Evolutionary conservation across 2,797 vertebrate genomes (phyloP).

Genomic region (Sphaeramia orbicularis): DNA sequence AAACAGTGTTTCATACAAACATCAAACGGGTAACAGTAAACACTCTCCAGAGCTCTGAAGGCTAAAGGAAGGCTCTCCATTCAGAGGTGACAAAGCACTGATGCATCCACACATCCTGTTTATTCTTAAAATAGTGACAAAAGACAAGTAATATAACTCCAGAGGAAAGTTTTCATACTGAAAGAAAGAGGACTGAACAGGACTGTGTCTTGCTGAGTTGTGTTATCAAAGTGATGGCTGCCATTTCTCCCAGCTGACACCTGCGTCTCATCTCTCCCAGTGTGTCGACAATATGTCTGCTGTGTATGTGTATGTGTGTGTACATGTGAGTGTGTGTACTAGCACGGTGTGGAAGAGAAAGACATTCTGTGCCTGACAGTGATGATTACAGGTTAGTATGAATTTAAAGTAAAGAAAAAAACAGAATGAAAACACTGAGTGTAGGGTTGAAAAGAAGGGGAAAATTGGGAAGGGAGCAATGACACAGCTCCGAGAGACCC

Average conservation of each 20-base stretch:
- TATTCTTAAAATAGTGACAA: conserved; percentile 2
- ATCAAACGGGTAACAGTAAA: background rate
- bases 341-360: conserved; percentile 26
- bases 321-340: background rate
- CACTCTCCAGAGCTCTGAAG: background rate
- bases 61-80: background rate
- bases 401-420: conserved; percentile 36
- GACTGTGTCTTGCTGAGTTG: conserved; percentile 29
- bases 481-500: background rate
- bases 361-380: conserved; percentile 38
- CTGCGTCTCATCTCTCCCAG: conserved; percentile 22
- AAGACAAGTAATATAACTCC: background rate
- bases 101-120: background rate
- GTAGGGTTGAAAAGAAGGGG: background rate
- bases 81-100: conserved; percentile 12
- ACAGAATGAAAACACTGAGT: conserved; percentile 2
- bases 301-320: conserved; percentile 3
- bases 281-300: background rate
- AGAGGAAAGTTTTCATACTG: conserved; percentile 3
- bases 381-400: conserved; percentile 63
- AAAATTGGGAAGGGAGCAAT: conserved; percentile 1
- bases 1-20: background rate
- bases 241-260: conserved; percentile 55
- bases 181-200: background rate
- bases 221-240: conserved; percentile 48